phyloP scores from a whole-genome alignment of 2,888 invertebrate genomes.

The Troglohyphantes excavatus region DNA sequence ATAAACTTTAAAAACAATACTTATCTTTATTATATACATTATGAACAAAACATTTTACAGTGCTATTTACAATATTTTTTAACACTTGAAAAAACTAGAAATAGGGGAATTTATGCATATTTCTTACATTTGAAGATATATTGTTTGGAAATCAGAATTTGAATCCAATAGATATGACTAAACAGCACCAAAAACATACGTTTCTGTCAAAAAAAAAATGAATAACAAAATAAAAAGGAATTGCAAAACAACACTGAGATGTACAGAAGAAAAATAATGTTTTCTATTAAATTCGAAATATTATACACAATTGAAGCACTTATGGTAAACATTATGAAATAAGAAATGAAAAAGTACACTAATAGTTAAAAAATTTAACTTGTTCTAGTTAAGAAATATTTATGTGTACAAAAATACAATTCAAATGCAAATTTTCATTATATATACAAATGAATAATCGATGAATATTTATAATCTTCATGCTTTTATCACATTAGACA shows the following conservation, averaged over 20 bases:
- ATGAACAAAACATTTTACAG: not conserved
- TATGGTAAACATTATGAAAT: constrained; percentile 20
- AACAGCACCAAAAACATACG: too few relatives aligned
- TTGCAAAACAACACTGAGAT: not conserved
- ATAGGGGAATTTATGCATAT: too few relatives aligned
- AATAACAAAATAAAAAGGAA: not conserved
- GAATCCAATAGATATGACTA: too few relatives aligned
- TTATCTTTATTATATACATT: not conserved
- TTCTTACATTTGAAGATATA: too few relatives aligned
- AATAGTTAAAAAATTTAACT: constrained; percentile 11
- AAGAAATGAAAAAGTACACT: not conserved
- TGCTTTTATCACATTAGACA: not conserved
- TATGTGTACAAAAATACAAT: constrained; percentile 41
- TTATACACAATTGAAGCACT: constrained; percentile 30
- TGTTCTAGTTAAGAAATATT: not conserved
- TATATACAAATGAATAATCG: constrained; percentile 14
- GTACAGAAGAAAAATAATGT: too few relatives aligned
- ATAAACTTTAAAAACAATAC: not conserved
- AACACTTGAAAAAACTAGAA: too few relatives aligned
- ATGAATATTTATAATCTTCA: not conserved
- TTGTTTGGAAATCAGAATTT: too few relatives aligned
- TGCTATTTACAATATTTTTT: not conserved
- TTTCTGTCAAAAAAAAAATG: not conserved
- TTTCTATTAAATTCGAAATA: too few relatives aligned
- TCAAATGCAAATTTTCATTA: constrained; percentile 17